Conservation (phyloP, 2,113 vertebrate species). For the Melanostigma gelatinosum region DNA sequence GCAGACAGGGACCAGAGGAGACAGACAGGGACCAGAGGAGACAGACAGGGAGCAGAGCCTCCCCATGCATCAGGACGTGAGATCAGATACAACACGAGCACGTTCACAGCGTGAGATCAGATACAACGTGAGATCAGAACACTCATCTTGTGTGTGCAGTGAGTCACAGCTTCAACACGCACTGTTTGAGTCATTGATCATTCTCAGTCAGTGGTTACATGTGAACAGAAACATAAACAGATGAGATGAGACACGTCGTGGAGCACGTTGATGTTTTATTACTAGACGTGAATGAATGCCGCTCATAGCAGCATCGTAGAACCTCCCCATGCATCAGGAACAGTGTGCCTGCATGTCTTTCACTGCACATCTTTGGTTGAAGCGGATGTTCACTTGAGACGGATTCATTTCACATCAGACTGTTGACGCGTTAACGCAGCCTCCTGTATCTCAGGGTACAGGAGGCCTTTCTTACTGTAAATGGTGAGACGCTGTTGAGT, state of each 20-base stretch:
- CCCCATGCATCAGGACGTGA: no score
- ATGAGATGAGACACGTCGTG: neutral
- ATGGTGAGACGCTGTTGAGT: constrained; percentile 44
- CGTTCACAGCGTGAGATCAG: neutral
- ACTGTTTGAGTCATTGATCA: neutral
- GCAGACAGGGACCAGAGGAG: no score
- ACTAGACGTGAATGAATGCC: constrained; percentile 39
- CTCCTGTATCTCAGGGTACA: no score
- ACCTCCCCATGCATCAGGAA: constrained; percentile 49
- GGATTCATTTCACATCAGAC: constrained; percentile 7
- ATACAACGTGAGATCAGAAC: neutral
- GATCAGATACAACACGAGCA: no score
- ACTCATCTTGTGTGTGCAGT: neutral
- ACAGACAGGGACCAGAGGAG: no score
- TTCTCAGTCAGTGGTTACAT: no score
- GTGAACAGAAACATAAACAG: neutral
- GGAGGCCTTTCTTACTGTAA: constrained; percentile 28
- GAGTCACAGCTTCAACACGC: neutral
- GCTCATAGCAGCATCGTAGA: constrained; percentile 20
- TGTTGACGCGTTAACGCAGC: neutral
- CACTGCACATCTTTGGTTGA: constrained; percentile 13
- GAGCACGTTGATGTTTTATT: constrained; percentile 48
- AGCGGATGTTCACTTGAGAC: neutral
- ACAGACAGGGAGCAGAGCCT: no score
- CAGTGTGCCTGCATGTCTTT: constrained; percentile 3